Base-by-base conservation (phyloP, 2,797 vertebrate genomes). In the Amphiprion clarkii region DNA sequence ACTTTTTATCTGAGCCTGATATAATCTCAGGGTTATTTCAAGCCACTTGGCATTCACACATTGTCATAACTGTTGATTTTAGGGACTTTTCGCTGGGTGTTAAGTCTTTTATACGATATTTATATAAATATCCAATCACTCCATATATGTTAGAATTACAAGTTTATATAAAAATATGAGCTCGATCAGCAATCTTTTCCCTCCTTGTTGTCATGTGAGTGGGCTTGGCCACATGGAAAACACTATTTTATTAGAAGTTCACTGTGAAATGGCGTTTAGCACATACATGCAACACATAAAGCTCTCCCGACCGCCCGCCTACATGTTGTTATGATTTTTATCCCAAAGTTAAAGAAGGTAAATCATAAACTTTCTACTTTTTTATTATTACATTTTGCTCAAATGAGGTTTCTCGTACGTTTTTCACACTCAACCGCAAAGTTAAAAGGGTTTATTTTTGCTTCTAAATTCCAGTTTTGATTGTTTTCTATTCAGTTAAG, bases 181-280 rank as follows among this genome's bases (percentile, higher is more conserved):
- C 31, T 54, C 27, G 49, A 17, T 27, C 23, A 14, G 64, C 53
- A 25, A 8, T 62, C 25, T 66, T 3, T 44, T 69, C 44, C 46
- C 31, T 56, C 33, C 1, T 56, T 25, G n/a, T 71, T 23, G 10
- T 54, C 13, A 16, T 53, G 27, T 25, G 29, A 59, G 62, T 9
- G 14, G 8, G 58, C 59, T 5, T 44, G 55, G 5, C 66, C 60
- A 42, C 72, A 57, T 11, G 46, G 49, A 67, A 58, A 17, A 36
- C 29, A 10, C 17, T 1, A 16, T 52, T 56, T 53, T 46, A 56
- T 27, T 66, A 13, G 31, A 3, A 25, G 52, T 33, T 23, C 46
- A 0, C 52, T 17, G 51, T 54, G 27, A 21, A 14, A 17, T 52
- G 36, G 33, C 1, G 2, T 44, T 16, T 44, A 67, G 19, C 4